These are phyloP conservation scores for Lottia gigantea DNA, from an alignment of 2,888 invertebrate genomes.

Conservation along the genomic window DNA sequence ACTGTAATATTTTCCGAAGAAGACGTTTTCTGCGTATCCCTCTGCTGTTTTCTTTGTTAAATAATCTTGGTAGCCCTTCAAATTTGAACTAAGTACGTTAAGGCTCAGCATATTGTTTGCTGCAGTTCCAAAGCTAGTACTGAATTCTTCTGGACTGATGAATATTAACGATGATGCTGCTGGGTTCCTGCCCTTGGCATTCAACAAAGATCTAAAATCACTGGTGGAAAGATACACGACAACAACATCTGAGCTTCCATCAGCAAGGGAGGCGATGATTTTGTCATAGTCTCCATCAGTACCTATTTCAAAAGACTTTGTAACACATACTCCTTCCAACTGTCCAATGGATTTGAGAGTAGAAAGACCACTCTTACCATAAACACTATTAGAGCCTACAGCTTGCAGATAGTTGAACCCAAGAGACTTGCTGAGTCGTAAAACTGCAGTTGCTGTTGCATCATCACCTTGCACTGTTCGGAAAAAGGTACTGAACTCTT, in stretches of 20 bases:
- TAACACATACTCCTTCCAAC: slow-evolving; percentile 54
- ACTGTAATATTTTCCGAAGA: slow-evolving; percentile 53
- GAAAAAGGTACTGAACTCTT: slow-evolving; percentile 49
- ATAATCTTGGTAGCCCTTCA: slow-evolving; percentile 35
- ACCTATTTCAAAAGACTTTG: slow-evolving; percentile 33
- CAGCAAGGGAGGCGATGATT: slow-evolving; percentile 34
- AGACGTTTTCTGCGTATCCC: slow-evolving; percentile 34
- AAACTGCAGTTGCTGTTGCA: slow-evolving; percentile 54
- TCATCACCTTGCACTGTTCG: slow-evolving; percentile 57
- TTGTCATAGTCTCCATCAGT: slow-evolving; percentile 22
- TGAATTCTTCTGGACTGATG: slow-evolving; percentile 44
- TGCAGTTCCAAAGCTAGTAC: slow-evolving; percentile 26
- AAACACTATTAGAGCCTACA: slow-evolving; percentile 46
- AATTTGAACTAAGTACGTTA: slow-evolving; percentile 28
- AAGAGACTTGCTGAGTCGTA: slow-evolving; percentile 47
- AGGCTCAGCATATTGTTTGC: slow-evolving; percentile 39
- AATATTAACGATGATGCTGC: slow-evolving; percentile 31
- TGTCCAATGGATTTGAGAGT: slow-evolving; percentile 40
- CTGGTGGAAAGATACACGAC: slow-evolving; percentile 42
- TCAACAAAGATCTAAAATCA: slow-evolving; percentile 37
- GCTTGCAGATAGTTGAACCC: slow-evolving; percentile 53
- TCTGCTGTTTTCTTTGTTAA: slow-evolving; percentile 19
- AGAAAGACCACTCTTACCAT: slow-evolving; percentile 43
- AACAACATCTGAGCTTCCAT: slow-evolving; percentile 44
- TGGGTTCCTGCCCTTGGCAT: slow-evolving; percentile 32